A percentile compares a stretch with the other conserved stretches of the same genome.
Evolutionary conservation across 2,888 invertebrate species (phyloP).

Genomic region (Muscina levida): DNA sequence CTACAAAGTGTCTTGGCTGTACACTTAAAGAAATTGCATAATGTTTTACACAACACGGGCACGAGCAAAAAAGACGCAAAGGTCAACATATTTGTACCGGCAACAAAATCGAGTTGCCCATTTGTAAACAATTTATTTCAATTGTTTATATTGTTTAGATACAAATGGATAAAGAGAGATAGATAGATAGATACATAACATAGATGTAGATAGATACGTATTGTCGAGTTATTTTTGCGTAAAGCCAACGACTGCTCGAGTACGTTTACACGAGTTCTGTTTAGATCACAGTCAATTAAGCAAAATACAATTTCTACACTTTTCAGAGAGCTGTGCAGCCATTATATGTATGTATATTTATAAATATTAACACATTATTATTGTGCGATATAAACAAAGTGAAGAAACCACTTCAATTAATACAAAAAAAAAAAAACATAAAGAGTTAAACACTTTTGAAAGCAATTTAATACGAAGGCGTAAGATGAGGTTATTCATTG

Average conservation of each 20-base stretch:
- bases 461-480: too few species aligned
- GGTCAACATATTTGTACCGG: slow-evolving; percentile 15
- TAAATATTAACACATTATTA: too few species aligned
- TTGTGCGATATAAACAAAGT: too few species aligned
- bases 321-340: background rate
- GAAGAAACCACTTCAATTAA: too few species aligned
- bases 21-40: slow-evolving; percentile 15
- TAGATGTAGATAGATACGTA: too few species aligned
- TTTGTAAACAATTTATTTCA: slow-evolving; percentile 13
- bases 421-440: too few species aligned
- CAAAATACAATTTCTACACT: background rate
- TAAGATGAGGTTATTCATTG: too few species aligned
- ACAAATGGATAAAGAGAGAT: too few species aligned
- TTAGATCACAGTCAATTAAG: background rate
- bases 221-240: background rate
- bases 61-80: background rate
- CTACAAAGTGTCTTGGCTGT: background rate
- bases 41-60: background rate
- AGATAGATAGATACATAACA: too few species aligned
- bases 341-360: too few species aligned
- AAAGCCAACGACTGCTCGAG: background rate
- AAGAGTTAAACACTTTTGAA: too few species aligned
- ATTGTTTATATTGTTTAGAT: background rate
- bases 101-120: background rate
- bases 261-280: too few species aligned